phyloP scores from a whole-genome alignment of 2,888 invertebrate species.

The Agrotis exclamationis region DNA sequence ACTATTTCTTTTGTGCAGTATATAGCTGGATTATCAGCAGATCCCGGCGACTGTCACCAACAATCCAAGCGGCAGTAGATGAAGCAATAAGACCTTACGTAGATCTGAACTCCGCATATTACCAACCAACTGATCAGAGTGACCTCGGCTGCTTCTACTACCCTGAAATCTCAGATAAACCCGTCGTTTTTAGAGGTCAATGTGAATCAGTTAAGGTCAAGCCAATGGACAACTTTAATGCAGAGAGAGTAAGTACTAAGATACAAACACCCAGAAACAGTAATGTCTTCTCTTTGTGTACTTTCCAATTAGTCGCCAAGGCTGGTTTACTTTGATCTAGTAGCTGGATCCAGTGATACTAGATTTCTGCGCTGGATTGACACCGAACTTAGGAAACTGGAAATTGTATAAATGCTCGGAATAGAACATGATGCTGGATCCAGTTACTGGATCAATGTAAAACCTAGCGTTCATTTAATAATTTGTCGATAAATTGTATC shows the following conservation, averaged over 20 bases:
- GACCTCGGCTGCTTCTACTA: conserved; percentile 76
- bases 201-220: conserved; percentile 71
- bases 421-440: no score
- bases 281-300: no score
- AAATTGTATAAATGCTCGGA: no score
- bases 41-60: conserved; percentile 66
- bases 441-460: no score
- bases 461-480: no score
- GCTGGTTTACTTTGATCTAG: no score
- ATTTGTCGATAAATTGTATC: no score
- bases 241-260: conserved; percentile 73
- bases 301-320: no score
- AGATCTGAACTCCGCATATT: conserved; percentile 75
- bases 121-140: conserved; percentile 67
- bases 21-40: conserved; percentile 85
- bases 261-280: neutral
- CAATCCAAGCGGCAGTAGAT: conserved; percentile 68
- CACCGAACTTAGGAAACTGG: no score
- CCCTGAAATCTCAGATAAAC: conserved; percentile 67
- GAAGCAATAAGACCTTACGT: conserved; percentile 68
- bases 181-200: conserved; percentile 76
- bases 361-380: no score
- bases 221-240: conserved; percentile 71
- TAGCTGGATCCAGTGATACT: neutral
- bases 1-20: conserved; percentile 69